Evolutionary conservation across 2,797 vertebrate genomes (phyloP).

Genomic region (Crocidura indochinensis): DNA sequence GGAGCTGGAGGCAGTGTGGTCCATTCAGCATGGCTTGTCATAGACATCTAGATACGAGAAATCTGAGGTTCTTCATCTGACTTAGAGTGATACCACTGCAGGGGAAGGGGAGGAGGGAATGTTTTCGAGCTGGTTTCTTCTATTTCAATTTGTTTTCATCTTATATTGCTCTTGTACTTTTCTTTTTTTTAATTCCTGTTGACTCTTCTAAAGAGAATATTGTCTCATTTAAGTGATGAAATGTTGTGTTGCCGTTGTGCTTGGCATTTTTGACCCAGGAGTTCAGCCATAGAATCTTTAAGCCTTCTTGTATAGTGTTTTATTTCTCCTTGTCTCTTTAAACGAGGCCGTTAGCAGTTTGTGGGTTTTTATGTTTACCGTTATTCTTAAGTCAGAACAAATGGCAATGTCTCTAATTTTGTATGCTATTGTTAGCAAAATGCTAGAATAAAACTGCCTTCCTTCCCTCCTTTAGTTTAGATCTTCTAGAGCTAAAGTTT

Average conservation of each 20-base stretch:
- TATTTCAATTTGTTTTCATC: not conserved
- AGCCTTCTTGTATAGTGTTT: not conserved
- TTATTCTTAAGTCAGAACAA: conserved; percentile 56
- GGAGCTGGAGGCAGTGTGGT: not conserved
- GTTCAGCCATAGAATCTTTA: not conserved
- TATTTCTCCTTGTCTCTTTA: not conserved
- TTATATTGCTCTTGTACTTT: conserved; percentile 10
- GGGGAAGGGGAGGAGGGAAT: not conserved
- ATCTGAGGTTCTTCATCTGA: not conserved
- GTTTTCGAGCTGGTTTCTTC: conserved; percentile 9
- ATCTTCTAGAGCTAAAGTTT: conserved; percentile 27
- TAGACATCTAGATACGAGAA: not conserved
- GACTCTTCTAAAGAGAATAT: not conserved
- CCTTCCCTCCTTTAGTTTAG: conserved; percentile 30
- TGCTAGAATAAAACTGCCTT: conserved; percentile 46
- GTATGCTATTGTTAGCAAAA: conserved; percentile 37
- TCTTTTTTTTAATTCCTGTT: conserved; percentile 26
- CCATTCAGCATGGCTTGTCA: not conserved
- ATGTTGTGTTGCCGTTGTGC: not conserved
- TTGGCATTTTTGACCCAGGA: not conserved
- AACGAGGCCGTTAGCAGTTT: conserved; percentile 4
- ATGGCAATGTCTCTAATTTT: conserved; percentile 12
- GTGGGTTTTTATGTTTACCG: not conserved
- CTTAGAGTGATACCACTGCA: not conserved
- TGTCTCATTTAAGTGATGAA: not conserved